Percentiles rank a stretch among this genome's conserved stretches.
phyloP scores from a whole-genome alignment of 2,797 vertebrate species.

The Chaetodon trifasciatus region DNA sequence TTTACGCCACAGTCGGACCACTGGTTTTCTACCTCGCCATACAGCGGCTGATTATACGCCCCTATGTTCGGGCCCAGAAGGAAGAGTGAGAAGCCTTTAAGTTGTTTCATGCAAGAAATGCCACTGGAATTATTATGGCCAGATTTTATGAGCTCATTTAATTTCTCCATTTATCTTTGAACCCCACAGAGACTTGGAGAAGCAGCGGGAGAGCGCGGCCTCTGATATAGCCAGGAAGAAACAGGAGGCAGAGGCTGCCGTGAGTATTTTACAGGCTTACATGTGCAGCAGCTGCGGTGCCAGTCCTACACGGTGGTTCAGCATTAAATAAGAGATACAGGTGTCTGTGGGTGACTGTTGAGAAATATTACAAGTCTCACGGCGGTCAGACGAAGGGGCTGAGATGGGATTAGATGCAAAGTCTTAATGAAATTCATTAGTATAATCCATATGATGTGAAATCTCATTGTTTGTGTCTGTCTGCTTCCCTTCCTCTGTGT shows the following conservation, averaged over 20 bases:
- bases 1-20: slow-evolving; percentile 97
- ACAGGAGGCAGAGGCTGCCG: slow-evolving; percentile 96
- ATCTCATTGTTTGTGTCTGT: slow-evolving; percentile 52
- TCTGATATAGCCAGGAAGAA: slow-evolving; percentile 93
- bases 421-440: slow-evolving; percentile 45
- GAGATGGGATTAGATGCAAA: slow-evolving; percentile 52
- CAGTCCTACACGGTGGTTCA: not conserved
- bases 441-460: slow-evolving; percentile 58
- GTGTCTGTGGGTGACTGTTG: slow-evolving; percentile 28
- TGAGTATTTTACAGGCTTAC: slow-evolving; percentile 81
- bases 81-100: slow-evolving; percentile 89
- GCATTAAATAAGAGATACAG: slow-evolving; percentile 17
- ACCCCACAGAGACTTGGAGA: slow-evolving; percentile 92
- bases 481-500: slow-evolving; percentile 14
- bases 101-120: slow-evolving; percentile 45
- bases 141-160: slow-evolving; percentile 66
- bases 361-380: slow-evolving; percentile 36
- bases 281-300: not conserved
- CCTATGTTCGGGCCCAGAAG: slow-evolving; percentile 94
- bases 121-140: slow-evolving; percentile 53
- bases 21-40: slow-evolving; percentile 95
- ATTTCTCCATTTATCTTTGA: slow-evolving; percentile 58
- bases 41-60: slow-evolving; percentile 94
- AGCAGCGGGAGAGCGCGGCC: slow-evolving; percentile 92
- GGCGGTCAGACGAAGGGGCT: slow-evolving; percentile 12